phyloP scores from a whole-genome alignment of 2,888 invertebrate genomes.

The Gastrophysa polygoni region DNA sequence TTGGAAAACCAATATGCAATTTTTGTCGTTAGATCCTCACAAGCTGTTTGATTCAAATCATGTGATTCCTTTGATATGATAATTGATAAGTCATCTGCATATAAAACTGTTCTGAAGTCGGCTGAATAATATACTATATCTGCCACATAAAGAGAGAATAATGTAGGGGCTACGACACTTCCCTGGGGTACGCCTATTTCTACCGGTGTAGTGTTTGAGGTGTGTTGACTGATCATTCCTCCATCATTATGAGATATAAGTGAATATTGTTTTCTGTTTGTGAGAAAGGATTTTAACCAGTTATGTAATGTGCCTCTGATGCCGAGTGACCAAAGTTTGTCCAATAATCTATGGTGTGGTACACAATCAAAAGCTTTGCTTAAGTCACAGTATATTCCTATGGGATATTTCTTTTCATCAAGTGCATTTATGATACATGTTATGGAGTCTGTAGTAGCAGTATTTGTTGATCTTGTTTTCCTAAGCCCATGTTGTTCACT shows the following conservation, averaged over 20 bases:
- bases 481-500: neutral
- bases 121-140: neutral
- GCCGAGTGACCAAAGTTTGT: conserved; percentile 5
- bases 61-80: neutral
- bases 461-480: neutral
- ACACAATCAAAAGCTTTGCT: conserved; percentile 1
- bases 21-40: neutral
- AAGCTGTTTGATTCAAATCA: conserved; percentile 2
- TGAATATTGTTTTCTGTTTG: neutral
- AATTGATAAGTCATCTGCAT: neutral
- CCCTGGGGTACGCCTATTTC: neutral
- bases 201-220: neutral
- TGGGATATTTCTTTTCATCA: neutral
- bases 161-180: neutral
- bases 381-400: conserved; percentile 4
- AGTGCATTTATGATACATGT: neutral
- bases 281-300: conserved; percentile 3
- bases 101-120: neutral
- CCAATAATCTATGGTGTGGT: neutral
- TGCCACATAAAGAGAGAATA: conserved; percentile 1
- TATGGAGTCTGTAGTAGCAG: neutral
- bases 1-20: neutral
- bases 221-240: neutral
- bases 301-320: neutral
- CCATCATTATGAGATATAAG: too few species aligned